A percentile compares a stretch with the other conserved stretches of the same genome.
Evolutionary conservation across 2,797 vertebrate genomes (phyloP).

Genomic region (Poeciliopsis gracilis): DNA sequence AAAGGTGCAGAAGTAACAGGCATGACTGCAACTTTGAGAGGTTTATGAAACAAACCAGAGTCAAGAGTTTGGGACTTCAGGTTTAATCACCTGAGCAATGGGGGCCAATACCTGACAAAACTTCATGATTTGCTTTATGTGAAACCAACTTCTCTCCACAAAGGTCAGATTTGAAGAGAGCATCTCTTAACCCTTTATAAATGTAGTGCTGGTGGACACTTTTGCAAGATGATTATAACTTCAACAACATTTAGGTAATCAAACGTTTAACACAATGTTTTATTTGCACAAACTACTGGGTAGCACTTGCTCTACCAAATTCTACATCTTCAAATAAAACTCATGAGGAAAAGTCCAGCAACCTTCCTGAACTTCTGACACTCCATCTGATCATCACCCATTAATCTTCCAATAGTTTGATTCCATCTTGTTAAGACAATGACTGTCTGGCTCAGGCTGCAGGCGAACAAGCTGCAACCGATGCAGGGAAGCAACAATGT

Average conservation of each 20-base stretch:
- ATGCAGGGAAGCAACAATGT: constrained; percentile 41
- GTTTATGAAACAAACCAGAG: not conserved
- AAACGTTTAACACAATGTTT: not conserved
- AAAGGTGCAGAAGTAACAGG: not conserved
- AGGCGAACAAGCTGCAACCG: constrained; percentile 28
- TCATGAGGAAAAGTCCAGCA: constrained; percentile 39
- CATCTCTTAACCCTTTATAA: constrained; percentile 12
- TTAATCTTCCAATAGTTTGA: constrained; percentile 38
- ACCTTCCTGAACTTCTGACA: constrained; percentile 47
- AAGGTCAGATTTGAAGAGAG: no score
- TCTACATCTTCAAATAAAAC: constrained; percentile 26
- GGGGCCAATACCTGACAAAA: not conserved
- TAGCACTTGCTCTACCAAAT: not conserved
- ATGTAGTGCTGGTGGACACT: constrained; percentile 28
- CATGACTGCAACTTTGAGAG: not conserved
- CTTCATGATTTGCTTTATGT: constrained; percentile 12
- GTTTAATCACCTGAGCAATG: no score
- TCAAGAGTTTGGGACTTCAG: not conserved
- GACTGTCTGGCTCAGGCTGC: constrained; percentile 12
- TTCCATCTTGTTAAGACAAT: constrained; percentile 42
- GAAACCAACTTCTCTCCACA: constrained; percentile 13
- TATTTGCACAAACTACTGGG: not conserved
- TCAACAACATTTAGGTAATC: not conserved
- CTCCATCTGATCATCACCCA: constrained; percentile 49
- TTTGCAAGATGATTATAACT: constrained; percentile 19